Conservation (phyloP, 2,113 vertebrate species). For the Aviceda subcristata region DNA sequence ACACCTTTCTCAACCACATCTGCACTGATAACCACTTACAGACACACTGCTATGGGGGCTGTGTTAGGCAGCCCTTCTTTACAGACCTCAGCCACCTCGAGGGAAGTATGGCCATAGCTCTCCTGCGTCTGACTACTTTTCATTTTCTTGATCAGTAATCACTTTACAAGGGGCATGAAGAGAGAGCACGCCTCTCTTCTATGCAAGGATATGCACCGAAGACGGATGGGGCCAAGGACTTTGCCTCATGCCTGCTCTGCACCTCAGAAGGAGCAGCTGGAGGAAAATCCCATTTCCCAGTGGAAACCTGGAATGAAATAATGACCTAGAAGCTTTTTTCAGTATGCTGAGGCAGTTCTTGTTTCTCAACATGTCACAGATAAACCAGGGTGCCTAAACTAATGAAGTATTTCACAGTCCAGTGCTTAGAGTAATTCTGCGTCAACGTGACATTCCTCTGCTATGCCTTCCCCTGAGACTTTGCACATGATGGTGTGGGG, state of each 20-base stretch:
- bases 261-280: background rate
- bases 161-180: background rate
- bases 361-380: background rate
- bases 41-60: background rate
- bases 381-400: background rate
- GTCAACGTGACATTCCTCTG: background rate
- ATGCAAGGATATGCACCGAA: background rate
- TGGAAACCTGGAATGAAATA: background rate
- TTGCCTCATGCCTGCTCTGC: background rate
- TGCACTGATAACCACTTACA: background rate
- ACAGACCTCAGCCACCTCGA: background rate
- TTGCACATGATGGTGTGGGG: background rate
- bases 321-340: background rate
- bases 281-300: background rate
- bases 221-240: background rate
- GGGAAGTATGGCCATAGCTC: background rate
- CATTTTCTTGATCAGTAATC: background rate
- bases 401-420: background rate
- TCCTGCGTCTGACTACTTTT: background rate
- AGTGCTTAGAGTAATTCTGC: background rate
- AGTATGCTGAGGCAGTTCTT: background rate
- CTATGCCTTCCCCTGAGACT: background rate
- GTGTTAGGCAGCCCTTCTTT: background rate
- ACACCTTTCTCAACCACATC: background rate
- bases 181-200: background rate